These are phyloP conservation scores for Eupithecia insigniata DNA, from an alignment of 2,888 invertebrate species.

Conservation along the genomic window DNA sequence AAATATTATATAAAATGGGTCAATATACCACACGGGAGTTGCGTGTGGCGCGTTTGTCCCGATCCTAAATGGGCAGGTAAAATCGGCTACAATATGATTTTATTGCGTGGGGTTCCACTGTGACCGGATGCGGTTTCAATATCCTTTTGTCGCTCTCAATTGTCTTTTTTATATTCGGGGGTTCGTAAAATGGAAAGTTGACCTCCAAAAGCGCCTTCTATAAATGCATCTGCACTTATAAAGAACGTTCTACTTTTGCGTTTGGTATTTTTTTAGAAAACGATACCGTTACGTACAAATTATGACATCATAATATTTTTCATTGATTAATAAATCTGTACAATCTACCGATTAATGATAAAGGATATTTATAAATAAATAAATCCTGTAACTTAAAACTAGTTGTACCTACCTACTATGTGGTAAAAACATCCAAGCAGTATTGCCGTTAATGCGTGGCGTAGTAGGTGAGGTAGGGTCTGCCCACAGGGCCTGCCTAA, in stretches of 20 bases:
- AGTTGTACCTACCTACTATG: too few species aligned
- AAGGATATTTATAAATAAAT: neutral
- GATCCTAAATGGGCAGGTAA: constrained; percentile 48
- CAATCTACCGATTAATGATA: neutral
- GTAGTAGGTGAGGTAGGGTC: neutral
- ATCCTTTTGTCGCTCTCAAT: constrained; percentile 63
- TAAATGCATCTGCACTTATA: constrained; percentile 41
- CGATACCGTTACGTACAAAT: constrained; percentile 10
- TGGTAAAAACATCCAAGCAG: neutral
- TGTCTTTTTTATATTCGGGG: constrained; percentile 63
- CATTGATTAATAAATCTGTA: neutral
- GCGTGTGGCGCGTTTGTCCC: constrained; percentile 5
- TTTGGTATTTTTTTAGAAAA: constrained; percentile 45
- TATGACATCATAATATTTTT: neutral
- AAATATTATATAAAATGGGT: neutral
- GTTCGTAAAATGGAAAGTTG: constrained; percentile 73
- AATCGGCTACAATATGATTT: constrained; percentile 51
- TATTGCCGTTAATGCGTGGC: neutral
- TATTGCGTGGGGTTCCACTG: constrained; percentile 53
- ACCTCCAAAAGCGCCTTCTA: constrained; percentile 49
- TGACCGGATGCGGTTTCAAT: constrained; percentile 57
- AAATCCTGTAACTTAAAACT: too few species aligned
- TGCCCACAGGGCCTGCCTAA: too few species aligned
- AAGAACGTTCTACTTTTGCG: constrained; percentile 39
- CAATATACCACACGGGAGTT: neutral